Evolutionary conservation across 1,140 invertebrate species (phyloP), one percentile per base, ranked within the genome.

Genomic region (Solen grandis): DNA sequence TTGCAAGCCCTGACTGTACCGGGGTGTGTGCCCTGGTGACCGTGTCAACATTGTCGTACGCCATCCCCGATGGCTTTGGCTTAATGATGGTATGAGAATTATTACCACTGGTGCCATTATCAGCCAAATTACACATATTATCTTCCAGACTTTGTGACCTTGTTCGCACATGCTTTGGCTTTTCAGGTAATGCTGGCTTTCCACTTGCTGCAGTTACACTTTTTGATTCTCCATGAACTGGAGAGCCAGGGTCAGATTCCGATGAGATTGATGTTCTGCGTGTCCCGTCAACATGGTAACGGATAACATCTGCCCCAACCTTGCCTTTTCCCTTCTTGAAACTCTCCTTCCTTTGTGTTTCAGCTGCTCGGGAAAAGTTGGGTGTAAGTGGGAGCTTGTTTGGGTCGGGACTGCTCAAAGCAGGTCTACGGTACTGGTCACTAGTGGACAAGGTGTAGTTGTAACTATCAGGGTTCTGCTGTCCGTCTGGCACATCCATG

Each of bases 1-100:
- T 90, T 27, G 89, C 89, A 19, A 90, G 70, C 29, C 89, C 89
- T 36, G 88, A 89, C 66, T 90, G 88, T 4, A 90, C 87, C 33
- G 89, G 84, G 8, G 86, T 85, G 70, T 90, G 88, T 19, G 82
- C 41, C 4, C 81, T 62, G 57, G 74, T 81, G 13, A 82, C 63
- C 36, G 66, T 52, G 25, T 87, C 86, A 22, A 82, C 60, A 68
- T 89, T 86, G 41, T 89, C 85, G 69, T 88, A 86, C 22, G 68
- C 65, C 35, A 87, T 76, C 14, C 35, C 46, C 57, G 63, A 46
- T 25, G 86, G 68, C 62, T 80, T 85, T 22, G 89, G 87, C 77
- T 89, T 89, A 29, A 88, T 82, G 29, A 90, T 84, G 54, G 72
- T 80, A 55, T 80, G 77, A 80, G 66, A 63, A 29, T 69, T 69